Base-by-base conservation (phyloP, 2,797 vertebrate species). In the Leucoraja ocellata region DNA sequence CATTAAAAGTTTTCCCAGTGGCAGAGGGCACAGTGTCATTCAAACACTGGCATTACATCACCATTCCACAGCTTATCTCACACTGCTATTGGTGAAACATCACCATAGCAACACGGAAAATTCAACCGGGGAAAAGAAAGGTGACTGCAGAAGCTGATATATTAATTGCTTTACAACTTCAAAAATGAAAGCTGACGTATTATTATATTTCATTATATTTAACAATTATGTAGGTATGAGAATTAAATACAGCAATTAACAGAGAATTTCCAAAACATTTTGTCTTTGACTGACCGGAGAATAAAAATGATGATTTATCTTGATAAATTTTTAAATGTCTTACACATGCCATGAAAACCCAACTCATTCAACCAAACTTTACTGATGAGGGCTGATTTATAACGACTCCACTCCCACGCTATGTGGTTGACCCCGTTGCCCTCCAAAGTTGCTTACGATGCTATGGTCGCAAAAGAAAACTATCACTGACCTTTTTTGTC, bases 11-110 rank as follows among this genome's bases (percentile, higher is more conserved):
- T 36, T 68, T 76, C 71, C 25, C 39, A 46, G 90, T 76, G 28
- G 25, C 39, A 92, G 71, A 92, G 71, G 90, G 39, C 90, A 92
- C 36, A 76, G 90, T 92, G 90, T 58, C 90, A 92, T 92, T 92
- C 71, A 76, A 39, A 46, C 46, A 4, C 14, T 54, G 46, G 71
- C 71, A 73, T 74, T 36, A 74, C 36, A 92, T 92, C 90, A 74
- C 11, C 68, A 7, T 92, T 54, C 25, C 90, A 54, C 61, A 36
- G 28, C 61, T 88, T 68, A 88, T 88, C n/a, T 68, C 16, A 36
- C 2, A 25, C 76, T 92, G 23, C 71, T 92, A 76, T 92, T 92
- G 65, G 90, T 54, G 39, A 76, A 73, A 74, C 5, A 91, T 91
- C 90, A 25, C 90, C 90, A 92, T 91, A 74, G 71, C 90, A 91